These are phyloP conservation scores for Polypedilum pembai DNA, from an alignment of 1,140 invertebrate genomes.

Conservation along the genomic window DNA sequence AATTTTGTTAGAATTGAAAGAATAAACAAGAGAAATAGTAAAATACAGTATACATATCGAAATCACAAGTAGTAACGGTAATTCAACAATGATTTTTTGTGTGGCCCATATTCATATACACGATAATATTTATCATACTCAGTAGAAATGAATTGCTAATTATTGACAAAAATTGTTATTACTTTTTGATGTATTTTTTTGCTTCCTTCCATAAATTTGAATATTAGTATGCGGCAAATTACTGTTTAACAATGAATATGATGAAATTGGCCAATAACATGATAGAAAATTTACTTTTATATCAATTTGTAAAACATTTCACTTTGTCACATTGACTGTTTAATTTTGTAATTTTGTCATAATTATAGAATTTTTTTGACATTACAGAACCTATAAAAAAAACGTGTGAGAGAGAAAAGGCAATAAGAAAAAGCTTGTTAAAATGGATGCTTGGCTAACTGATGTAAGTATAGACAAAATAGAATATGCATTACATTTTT, in stretches of 20 bases:
- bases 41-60: background rate
- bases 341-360: too few relatives aligned
- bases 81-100: background rate
- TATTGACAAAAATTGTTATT: background rate
- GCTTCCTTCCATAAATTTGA: background rate
- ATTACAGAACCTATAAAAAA: background rate
- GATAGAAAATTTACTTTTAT: too few relatives aligned
- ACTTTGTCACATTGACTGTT: too few relatives aligned
- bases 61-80: background rate
- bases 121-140: constrained; percentile 18
- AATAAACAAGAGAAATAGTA: background rate
- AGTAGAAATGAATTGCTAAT: background rate
- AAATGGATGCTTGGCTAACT: constrained; percentile 27
- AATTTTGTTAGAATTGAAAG: background rate
- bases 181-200: background rate
- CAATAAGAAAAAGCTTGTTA: background rate
- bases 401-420: background rate
- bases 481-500: background rate
- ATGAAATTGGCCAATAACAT: too few relatives aligned
- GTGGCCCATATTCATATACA: background rate
- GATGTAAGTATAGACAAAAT: background rate
- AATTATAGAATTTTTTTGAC: too few relatives aligned
- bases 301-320: too few relatives aligned
- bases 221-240: too few relatives aligned
- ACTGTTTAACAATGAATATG: too few relatives aligned